Evolutionary conservation across 1,140 invertebrate genomes (phyloP).

Genomic region (Cydia amplana): DNA sequence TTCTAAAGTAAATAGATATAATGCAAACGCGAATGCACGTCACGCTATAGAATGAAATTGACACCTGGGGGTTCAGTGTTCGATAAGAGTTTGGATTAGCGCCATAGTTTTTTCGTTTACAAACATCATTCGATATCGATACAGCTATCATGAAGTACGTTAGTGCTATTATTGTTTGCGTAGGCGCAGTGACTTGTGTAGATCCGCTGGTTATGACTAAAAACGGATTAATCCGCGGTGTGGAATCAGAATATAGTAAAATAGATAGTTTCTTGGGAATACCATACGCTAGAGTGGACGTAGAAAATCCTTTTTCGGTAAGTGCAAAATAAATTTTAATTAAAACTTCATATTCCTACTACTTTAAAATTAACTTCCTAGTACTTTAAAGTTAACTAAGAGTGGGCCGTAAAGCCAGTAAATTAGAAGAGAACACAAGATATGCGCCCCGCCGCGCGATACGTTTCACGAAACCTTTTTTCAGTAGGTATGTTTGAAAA

Average conservation of each 20-base stretch:
- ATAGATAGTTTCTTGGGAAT: constrained; percentile 10
- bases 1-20: no score
- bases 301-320: background rate
- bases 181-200: background rate
- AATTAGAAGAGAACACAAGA: no score
- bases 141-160: background rate
- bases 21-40: no score
- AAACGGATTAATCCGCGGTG: background rate
- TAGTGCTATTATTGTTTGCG: background rate
- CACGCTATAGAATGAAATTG: no score
- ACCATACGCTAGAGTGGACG: constrained; percentile 3
- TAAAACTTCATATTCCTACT: background rate
- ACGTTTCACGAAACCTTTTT: no score
- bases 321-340: background rate
- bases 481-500: no score
- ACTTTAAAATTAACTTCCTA: no score
- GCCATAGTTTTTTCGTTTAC: background rate
- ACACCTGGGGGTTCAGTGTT: no score
- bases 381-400: no score
- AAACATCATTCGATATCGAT: background rate
- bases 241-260: background rate
- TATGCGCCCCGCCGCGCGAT: no score
- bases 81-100: background rate
- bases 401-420: no score
- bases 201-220: constrained; percentile 11